These are phyloP conservation scores for Panthera uncia DNA, from an alignment of 2,113 vertebrate species.

Conservation along the genomic window DNA sequence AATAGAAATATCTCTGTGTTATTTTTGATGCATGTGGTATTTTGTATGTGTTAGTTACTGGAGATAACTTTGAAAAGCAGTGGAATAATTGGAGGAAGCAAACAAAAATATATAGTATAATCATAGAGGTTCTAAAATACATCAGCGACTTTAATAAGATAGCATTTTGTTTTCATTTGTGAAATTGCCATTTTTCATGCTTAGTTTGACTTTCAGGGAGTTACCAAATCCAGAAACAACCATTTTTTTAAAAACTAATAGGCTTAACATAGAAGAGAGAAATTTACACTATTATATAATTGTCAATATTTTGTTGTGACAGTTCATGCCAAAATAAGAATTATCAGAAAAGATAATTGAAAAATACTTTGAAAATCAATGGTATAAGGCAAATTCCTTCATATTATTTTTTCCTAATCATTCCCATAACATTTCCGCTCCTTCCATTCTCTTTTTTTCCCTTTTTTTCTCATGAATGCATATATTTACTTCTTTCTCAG, in stretches of 20 bases:
- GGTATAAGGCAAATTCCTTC: background rate
- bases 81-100: background rate
- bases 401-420: background rate
- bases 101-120: background rate
- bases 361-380: background rate
- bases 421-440: background rate
- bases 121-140: background rate
- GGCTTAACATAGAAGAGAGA: background rate
- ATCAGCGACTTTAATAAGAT: background rate
- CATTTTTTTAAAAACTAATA: background rate
- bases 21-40: background rate
- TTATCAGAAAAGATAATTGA: background rate
- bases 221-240: background rate
- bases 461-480: background rate
- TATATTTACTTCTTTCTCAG: background rate
- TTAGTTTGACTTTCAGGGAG: background rate
- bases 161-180: background rate
- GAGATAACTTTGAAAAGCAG: background rate
- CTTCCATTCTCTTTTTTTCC: background rate
- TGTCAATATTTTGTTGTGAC: background rate
- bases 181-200: background rate
- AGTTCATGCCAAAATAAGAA: background rate
- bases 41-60: background rate
- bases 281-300: background rate
- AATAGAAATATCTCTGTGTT: background rate